Base-by-base conservation (phyloP, 2,113 vertebrate genomes). In the Myrmecobius fasciatus region DNA sequence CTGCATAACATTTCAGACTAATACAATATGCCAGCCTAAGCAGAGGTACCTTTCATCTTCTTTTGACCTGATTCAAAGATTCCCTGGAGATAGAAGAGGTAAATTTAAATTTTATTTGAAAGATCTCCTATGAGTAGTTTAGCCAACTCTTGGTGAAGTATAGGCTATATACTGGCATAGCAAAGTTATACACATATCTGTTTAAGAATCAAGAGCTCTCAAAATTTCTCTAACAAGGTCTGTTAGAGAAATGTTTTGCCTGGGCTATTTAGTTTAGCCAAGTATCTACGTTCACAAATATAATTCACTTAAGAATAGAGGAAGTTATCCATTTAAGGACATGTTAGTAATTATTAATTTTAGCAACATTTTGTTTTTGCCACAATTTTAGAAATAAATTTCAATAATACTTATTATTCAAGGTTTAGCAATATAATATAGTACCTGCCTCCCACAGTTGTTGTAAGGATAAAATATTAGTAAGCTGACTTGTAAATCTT, bases 61-160 rank as follows among this genome's bases (percentile, higher is more conserved):
- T 83, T 83, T n/a, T 83, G 67, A 83, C 67, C n/a, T 83, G n/a
- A 83, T 83, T 75, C 60, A 75, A 75, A 75, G 60, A 75, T 75
- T 75, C 60, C 60, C 60, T n/a, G 3, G 60, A 75, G 36, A 75
- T 36, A 75, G 36, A 20, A 36, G 60, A 83, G n/a, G 67, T 83
- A 83, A 83, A n/a, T 75, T 17, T 75, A 75, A n/a, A 75, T 36
- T 75, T n/a, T 75, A n/a, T 75, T 36, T 75, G 60, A n/a, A 75
- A 20, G 36, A 20, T n/a, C 36, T 36, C 56, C 36, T n/a, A 75
- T 75, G 36, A 31, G 60, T n/a, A 75, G 60, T 14, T 75, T n/a
- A 75, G 60, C 6, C 67, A 24, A 83, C 20, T 43, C n/a, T 83
- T 83, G 17, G 20, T 83, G 67, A 1, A n/a, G 22, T 83, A 83